These are phyloP conservation scores for Reticulitermes lucifugus DNA, from an alignment of 2,888 invertebrate genomes.

Conservation along the genomic window DNA sequence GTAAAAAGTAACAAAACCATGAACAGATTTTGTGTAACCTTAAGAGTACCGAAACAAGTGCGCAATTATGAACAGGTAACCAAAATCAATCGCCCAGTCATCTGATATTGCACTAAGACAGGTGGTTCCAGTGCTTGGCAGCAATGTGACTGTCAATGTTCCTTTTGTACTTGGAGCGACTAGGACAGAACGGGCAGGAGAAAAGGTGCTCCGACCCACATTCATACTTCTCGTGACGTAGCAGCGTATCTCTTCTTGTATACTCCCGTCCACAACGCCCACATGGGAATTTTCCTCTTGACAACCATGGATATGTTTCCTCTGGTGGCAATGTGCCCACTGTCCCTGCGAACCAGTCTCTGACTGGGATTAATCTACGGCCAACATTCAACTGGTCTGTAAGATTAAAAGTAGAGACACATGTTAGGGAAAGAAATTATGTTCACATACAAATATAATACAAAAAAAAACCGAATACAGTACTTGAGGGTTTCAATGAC, in stretches of 20 bases:
- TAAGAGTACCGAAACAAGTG: no score
- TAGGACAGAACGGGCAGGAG: conserved; percentile 64
- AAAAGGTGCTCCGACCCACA: conserved; percentile 67
- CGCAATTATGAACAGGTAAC: no score
- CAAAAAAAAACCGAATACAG: no score
- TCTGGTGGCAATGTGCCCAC: not conserved
- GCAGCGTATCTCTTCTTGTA: conserved; percentile 57
- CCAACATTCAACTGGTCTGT: not conserved
- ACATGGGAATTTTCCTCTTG: conserved; percentile 55
- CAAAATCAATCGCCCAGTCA: no score
- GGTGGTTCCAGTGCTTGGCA: conserved; percentile 29
- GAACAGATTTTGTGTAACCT: no score
- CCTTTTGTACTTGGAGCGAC: conserved; percentile 62
- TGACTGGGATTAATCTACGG: not conserved
- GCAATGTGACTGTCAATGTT: conserved; percentile 39
- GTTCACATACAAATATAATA: no score
- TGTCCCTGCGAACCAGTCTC: conserved; percentile 13
- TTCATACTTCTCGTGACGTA: conserved; percentile 62
- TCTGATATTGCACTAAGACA: not conserved
- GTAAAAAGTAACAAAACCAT: no score
- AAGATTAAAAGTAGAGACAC: not conserved
- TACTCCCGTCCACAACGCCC: conserved; percentile 57
- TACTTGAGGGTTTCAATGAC: no score
- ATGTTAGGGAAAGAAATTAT: not conserved
- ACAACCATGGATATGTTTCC: conserved; percentile 22